Base-by-base conservation (phyloP, 2,888 invertebrate species). In the Agonopterix alstromeriana region DNA sequence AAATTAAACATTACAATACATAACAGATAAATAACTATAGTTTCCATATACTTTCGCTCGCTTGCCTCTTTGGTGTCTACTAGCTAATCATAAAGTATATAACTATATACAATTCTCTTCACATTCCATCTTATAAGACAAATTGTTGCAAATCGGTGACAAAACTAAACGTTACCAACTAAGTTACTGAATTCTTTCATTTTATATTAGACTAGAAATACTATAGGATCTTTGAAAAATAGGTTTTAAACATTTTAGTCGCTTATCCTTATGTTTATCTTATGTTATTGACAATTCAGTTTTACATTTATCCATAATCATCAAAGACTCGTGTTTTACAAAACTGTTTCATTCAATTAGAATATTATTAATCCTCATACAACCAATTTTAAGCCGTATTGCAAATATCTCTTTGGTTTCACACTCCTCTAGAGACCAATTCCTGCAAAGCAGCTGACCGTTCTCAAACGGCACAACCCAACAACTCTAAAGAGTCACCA, bases 11-110 rank as follows among this genome's bases (percentile, higher is more conserved):
- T 82, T 76, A 78, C 73, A 82, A 73, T 77, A 70, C 63, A 74
- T 80, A 88, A 87, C 87, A 87, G 77, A 79, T 82, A 85, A 80
- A 85, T 83, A 84, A 65, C 66, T 79, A 70, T 77, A 79, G 73
- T 71, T 27, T 73, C 66, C 58, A 64, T 69, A 73, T 69, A 71
- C 62, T 63, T 27, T 60, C 67, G 71, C 73, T 76, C 72, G 78
- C 38, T 27, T 38, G 38, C 87, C 82, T 88, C 88, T 88, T 88
- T 88, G 88, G 88, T 87, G 72, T 87, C 82, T 86, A 87, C 87
- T 87, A 88, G 87, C 88, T 88, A 86, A 78, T 35, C 17, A 43
- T 53, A 55, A 43, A 49, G 12, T 42, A 64, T 67, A 72, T 63
- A 63, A 63, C 51, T 61, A 65, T 65, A 54, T 71, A 71, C 64